These are phyloP conservation scores for Margarornis squamiger DNA, from an alignment of 2,797 vertebrate species.

Conservation along the genomic window DNA sequence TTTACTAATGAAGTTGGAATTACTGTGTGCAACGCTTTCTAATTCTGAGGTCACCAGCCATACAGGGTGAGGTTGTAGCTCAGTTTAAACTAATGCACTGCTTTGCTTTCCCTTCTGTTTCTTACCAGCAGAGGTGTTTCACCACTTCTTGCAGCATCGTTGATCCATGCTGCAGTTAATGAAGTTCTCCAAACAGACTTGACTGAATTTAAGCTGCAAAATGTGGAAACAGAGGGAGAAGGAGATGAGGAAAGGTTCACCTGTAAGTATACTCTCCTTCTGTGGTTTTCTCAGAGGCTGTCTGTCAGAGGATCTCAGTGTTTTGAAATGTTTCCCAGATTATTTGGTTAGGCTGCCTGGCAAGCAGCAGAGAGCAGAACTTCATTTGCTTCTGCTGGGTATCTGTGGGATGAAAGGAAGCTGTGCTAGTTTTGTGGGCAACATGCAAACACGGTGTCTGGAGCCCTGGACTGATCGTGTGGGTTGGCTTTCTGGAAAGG, in stretches of 20 bases:
- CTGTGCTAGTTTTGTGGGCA: background rate
- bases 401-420: background rate
- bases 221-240: conserved; percentile 65
- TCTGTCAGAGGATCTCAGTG: background rate
- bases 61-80: background rate
- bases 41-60: background rate
- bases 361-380: background rate
- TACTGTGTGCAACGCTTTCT: background rate
- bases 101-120: conserved; percentile 14
- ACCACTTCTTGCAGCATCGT: conserved; percentile 69
- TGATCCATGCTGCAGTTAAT: conserved; percentile 81
- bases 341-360: conserved; percentile 12
- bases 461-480: background rate
- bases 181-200: conserved; percentile 83
- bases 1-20: conserved; percentile 11
- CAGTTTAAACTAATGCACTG: background rate
- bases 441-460: background rate
- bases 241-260: conserved; percentile 30
- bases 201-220: conserved; percentile 77
- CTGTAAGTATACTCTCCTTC: conserved; percentile 51
- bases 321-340: conserved; percentile 20
- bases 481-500: background rate
- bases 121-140: conserved; percentile 76
- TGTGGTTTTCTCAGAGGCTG: conserved; percentile 12
- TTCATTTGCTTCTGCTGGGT: conserved; percentile 14